Evolutionary conservation across 2,113 vertebrate species (phyloP).

Genomic region (Oxyura jamaicensis): DNA sequence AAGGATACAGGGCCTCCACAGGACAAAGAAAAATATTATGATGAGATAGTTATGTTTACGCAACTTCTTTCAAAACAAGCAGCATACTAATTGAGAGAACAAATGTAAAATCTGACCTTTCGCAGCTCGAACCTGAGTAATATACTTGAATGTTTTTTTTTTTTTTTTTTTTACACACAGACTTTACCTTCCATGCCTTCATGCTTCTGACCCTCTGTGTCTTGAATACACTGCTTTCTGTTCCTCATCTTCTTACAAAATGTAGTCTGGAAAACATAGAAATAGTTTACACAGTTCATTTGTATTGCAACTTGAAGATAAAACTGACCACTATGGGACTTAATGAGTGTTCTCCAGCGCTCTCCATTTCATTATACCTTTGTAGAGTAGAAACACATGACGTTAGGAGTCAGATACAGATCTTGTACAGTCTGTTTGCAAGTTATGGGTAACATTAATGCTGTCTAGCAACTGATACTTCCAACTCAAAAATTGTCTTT

Average conservation of each 20-base stretch:
- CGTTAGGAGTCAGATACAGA: neutral
- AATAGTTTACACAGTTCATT: neutral
- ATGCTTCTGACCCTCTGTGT: constrained; percentile 60
- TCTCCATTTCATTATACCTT: neutral
- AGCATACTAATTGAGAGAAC: neutral
- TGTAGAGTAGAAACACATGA: neutral
- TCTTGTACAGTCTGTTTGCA: neutral
- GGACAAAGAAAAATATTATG: neutral
- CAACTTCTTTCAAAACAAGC: neutral
- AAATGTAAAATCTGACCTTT: neutral
- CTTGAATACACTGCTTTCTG: constrained; percentile 63
- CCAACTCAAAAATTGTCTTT: neutral
- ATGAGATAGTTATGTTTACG: neutral
- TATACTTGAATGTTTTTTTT: neutral
- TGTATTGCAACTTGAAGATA: neutral
- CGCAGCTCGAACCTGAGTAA: neutral
- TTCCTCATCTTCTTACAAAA: constrained; percentile 75
- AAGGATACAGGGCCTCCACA: neutral
- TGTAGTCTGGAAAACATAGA: constrained; percentile 30
- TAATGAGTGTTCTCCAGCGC: neutral
- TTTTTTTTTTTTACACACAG: neutral
- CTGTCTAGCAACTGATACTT: neutral
- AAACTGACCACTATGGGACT: neutral
- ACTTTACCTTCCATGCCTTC: constrained; percentile 77
- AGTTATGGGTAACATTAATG: neutral